These are phyloP conservation scores for Actinia equina DNA, from an alignment of 64 coral and sea anemone genomes.

Conservation along the genomic window DNA sequence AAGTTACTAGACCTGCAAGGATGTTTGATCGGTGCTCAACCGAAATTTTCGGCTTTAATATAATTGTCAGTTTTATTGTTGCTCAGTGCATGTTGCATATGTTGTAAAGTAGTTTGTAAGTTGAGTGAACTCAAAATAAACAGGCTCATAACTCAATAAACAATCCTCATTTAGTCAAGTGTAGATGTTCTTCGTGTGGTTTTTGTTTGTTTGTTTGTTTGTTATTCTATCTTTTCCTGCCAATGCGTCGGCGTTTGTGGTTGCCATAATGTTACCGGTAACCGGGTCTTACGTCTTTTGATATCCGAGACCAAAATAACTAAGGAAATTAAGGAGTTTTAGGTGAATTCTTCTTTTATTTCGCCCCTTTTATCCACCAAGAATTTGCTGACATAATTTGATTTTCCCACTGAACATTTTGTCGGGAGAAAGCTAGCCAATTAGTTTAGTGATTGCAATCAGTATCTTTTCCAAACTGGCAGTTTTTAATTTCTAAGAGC, in stretches of 20 bases:
- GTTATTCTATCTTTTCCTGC: not conserved
- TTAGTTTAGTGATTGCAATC: no score
- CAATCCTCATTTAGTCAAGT: not conserved
- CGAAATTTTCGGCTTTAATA: no score
- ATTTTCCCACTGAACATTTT: no score
- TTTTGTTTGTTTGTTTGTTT: not conserved
- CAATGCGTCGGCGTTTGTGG: slow-evolving; percentile 1
- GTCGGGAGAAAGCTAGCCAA: no score
- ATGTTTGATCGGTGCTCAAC: not conserved
- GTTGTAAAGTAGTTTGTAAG: no score
- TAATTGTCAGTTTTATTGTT: no score
- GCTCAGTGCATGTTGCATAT: no score
- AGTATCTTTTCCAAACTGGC: no score
- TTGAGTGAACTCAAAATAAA: no score
- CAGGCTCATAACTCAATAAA: not conserved
- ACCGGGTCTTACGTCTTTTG: not conserved
- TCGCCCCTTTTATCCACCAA: no score
- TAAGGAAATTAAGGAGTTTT: not conserved
- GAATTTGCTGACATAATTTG: no score
- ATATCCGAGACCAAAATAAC: not conserved
- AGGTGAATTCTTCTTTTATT: not conserved
- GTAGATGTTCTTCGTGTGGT: not conserved
- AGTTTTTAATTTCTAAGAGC: no score
- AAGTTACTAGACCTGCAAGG: not conserved
- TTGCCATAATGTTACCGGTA: not conserved